These are phyloP conservation scores for Macaca nemestrina DNA, from an alignment of 2,113 vertebrate genomes.

Conservation along the genomic window DNA sequence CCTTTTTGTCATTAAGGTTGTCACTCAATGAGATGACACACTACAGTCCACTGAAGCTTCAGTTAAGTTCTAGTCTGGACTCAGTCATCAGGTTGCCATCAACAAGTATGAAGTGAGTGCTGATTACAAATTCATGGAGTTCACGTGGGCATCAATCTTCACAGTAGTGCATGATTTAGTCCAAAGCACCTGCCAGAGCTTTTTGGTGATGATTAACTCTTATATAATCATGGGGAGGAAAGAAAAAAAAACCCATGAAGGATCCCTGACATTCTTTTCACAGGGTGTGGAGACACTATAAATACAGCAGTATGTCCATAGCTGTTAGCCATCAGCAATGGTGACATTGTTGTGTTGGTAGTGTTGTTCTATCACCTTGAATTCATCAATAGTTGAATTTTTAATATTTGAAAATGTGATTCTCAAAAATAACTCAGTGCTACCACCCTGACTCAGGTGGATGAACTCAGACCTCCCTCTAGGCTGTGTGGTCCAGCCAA, in stretches of 20 bases:
- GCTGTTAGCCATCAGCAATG: not conserved
- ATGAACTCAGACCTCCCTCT: not conserved
- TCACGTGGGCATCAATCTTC: not conserved
- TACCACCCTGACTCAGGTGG: not conserved
- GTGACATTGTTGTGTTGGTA: not conserved
- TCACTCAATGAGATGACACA: not conserved
- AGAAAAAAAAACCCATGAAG: not conserved
- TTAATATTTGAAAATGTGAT: not conserved
- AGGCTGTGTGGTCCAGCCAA: not conserved
- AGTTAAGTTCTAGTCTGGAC: not conserved
- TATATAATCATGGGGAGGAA: not conserved
- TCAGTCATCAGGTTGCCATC: not conserved
- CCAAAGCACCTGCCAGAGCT: not conserved
- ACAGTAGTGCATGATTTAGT: not conserved
- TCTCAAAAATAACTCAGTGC: not conserved
- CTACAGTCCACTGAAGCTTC: not conserved
- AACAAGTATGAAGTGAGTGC: too few species aligned
- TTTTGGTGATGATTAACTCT: not conserved
- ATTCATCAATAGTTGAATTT: not conserved
- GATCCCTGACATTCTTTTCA: not conserved
- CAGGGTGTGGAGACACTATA: rapidly evolving
- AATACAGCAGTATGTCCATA: too few species aligned
- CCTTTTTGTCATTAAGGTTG: not conserved
- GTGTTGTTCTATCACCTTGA: not conserved
- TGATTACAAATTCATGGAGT: not conserved